Base-by-base conservation (phyloP, 2,888 invertebrate species). In the Nasonovia ribisnigri region DNA sequence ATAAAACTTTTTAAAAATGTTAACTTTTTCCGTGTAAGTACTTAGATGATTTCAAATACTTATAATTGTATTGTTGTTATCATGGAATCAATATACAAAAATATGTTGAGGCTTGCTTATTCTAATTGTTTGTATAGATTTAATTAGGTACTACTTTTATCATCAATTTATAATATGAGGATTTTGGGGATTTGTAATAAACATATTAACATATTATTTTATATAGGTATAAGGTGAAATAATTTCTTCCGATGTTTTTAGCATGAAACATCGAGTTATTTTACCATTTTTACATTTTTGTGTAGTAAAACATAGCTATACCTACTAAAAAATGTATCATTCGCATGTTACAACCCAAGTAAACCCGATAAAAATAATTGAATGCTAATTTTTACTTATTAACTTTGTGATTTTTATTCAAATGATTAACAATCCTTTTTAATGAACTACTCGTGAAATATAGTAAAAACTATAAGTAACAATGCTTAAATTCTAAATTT, bases 341-440 rank as follows among this genome's bases (percentile, higher is more conserved):
- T 48, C 4, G 6, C 11, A 54, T 20, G 54, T 54, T 20, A 20
- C 54, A 26, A 36, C 42, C 36, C 16, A 26, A 42, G 10, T 1
- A 48, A 29, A 24, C 24, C 24, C 5, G 13, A n/a, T 10, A 26
- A 84, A 84, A 84, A 42, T 84, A 51, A 42, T 8, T 42, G 13
- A 42, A 91, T 84, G 51, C 51, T 91, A 91, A 91, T 91, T 90
- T 91, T 42, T 26, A 36, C 42, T 51, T 67, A 89, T n/a, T 4
- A 57, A 54, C n/a, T 36, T 46, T 13, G 48, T 36, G 26, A 90
- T 36, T 29, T 90, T 77, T 36, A 91, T 91, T 91, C 51, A 91
- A 51, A 91, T 51, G 0, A 77, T 90, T 67, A 90, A 24, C 43
- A 43, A 16, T 43, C 0, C 24, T 67, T 90, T 67, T 57, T 46